Evolutionary conservation across 2,113 vertebrate genomes (phyloP).

Genomic region (Phyllopteryx taeniolatus): DNA sequence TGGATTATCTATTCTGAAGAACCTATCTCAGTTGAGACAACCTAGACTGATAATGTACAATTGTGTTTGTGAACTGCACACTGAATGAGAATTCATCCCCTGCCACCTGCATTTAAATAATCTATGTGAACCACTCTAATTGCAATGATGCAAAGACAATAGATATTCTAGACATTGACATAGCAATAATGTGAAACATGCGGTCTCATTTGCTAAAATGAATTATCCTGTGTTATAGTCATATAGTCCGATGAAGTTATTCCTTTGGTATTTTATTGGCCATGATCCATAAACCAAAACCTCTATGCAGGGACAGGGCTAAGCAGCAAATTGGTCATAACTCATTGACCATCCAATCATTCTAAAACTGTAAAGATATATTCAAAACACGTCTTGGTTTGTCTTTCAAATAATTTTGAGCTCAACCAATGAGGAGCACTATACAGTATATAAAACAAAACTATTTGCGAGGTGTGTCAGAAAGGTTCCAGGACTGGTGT

Average conservation of each 20-base stretch:
- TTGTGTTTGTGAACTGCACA: not conserved
- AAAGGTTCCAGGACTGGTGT: too few species aligned
- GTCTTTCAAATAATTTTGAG: not conserved
- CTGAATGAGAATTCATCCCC: not conserved
- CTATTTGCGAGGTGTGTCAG: too few species aligned
- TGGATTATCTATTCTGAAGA: not conserved
- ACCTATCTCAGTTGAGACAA: too few species aligned
- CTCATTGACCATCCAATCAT: not conserved
- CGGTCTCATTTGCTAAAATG: not conserved
- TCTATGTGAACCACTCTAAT: too few species aligned
- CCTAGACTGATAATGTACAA: too few species aligned
- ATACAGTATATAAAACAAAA: too few species aligned
- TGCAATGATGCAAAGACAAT: too few species aligned
- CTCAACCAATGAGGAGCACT: not conserved
- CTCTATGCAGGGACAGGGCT: not conserved
- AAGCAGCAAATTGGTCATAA: not conserved
- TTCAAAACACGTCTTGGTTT: not conserved
- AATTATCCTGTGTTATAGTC: not conserved
- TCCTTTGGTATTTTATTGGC: not conserved
- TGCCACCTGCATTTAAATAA: not conserved
- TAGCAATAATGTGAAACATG: not conserved
- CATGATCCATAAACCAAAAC: not conserved
- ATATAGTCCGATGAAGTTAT: not conserved
- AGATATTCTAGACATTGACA: too few species aligned
- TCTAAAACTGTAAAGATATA: not conserved